phyloP scores from a whole-genome alignment of 2,113 vertebrate species.

The Heterochromis multidens region DNA sequence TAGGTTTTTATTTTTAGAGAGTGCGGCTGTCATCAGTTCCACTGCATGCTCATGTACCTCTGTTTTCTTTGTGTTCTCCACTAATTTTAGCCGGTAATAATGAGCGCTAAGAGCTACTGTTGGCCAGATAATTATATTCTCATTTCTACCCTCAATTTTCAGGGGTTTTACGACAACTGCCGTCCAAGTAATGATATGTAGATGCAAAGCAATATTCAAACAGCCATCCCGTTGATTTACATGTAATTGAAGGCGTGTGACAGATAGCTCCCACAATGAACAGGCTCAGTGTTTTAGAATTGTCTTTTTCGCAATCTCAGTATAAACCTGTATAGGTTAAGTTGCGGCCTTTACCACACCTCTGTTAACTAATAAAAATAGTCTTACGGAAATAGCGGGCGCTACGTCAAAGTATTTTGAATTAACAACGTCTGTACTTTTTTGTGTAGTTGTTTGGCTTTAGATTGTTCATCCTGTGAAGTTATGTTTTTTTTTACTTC shows the following conservation, averaged over 20 bases:
- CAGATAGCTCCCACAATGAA: background rate
- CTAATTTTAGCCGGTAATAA: background rate
- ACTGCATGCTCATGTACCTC: background rate
- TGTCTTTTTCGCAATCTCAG: background rate
- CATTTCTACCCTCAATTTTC: background rate
- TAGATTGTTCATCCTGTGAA: background rate
- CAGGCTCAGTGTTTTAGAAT: background rate
- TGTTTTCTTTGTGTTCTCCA: background rate
- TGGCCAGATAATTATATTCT: background rate
- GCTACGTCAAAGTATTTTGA: background rate
- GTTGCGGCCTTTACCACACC: background rate
- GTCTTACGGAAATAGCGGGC: background rate
- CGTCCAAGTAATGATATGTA: background rate
- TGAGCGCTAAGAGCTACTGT: background rate
- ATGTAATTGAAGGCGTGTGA: background rate
- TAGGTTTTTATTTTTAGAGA: conserved; percentile 30
- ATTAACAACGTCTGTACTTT: background rate
- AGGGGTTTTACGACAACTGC: background rate
- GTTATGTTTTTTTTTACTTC: background rate
- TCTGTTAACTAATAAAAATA: background rate
- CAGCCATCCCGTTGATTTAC: background rate
- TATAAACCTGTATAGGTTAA: background rate
- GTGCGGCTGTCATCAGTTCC: background rate
- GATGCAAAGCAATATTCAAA: background rate
- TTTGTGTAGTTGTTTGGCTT: background rate